phyloP scores from a whole-genome alignment of 2,797 vertebrate genomes.

The Babyrousa celebensis region DNA sequence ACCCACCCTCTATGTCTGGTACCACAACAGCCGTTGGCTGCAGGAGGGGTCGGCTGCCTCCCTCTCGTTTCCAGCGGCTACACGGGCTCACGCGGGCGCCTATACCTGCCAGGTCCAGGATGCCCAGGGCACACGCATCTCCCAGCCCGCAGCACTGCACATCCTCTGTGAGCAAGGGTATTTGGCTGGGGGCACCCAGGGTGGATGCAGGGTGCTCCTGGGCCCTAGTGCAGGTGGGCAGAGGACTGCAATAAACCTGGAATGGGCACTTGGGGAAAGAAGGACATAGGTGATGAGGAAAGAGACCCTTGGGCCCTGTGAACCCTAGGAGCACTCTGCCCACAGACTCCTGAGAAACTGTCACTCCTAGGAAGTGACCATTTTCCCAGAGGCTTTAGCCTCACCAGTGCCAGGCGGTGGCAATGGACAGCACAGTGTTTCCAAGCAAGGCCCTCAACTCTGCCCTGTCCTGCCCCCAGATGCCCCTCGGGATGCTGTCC shows the following conservation, averaged over 20 bases:
- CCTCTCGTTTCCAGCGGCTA: conserved; percentile 52
- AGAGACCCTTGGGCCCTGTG: not conserved
- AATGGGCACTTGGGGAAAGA: not conserved
- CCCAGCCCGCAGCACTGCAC: conserved; percentile 79
- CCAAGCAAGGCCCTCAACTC: not conserved
- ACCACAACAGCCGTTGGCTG: conserved; percentile 90
- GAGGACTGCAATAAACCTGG: not conserved
- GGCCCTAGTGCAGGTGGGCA: not conserved
- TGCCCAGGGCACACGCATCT: conserved; percentile 58
- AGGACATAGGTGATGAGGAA: not conserved
- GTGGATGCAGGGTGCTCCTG: not conserved
- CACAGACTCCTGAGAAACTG: not conserved
- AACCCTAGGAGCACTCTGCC: not conserved
- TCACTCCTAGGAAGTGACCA: not conserved
- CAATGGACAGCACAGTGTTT: not conserved
- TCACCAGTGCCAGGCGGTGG: not conserved
- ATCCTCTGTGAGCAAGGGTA: conserved; percentile 89
- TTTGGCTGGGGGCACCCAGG: not conserved
- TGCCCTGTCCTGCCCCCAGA: conserved; percentile 81
- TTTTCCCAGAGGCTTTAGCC: not conserved
- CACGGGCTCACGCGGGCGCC: conserved; percentile 76
- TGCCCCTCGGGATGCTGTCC: conserved; percentile 81
- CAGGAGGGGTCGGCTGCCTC: conserved; percentile 61
- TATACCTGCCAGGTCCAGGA: conserved; percentile 87
- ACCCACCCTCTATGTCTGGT: conserved; percentile 86